Evolutionary conservation across 37 sponge, comb jelly and placozoan genomes (phyloP).

Genomic region (Chondrilla cf. caribensis): DNA sequence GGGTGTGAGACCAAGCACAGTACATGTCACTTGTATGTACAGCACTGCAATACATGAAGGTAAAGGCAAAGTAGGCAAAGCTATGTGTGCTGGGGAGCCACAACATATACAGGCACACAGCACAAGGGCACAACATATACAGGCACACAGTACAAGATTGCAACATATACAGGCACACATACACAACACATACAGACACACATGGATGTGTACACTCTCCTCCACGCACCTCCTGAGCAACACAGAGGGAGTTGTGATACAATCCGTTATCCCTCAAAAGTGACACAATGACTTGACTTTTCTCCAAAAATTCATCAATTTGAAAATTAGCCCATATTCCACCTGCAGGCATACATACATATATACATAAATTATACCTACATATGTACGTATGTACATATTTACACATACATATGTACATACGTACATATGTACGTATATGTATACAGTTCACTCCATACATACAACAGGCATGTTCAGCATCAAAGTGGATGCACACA

Average conservation of each 20-base stretch:
- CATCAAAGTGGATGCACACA: too few relatives aligned
- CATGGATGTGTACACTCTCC: not conserved
- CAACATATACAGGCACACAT: not conserved
- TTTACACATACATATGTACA: too few relatives aligned
- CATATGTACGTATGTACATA: too few relatives aligned
- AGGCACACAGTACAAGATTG: not conserved
- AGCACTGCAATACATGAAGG: too few relatives aligned
- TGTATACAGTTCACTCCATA: too few relatives aligned
- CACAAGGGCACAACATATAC: not conserved
- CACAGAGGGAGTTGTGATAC: constrained; percentile 31
- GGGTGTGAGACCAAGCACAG: too few relatives aligned
- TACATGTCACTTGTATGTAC: too few relatives aligned
- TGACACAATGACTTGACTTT: not conserved
- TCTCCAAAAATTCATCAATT: not conserved
- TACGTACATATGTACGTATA: too few relatives aligned
- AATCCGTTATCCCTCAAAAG: constrained; percentile 35
- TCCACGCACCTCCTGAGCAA: constrained; percentile 20
- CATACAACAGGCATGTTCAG: too few relatives aligned
- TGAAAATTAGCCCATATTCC: not conserved
- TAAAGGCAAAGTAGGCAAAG: too few relatives aligned
- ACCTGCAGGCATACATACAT: not conserved
- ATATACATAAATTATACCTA: too few relatives aligned
- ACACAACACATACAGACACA: not conserved
- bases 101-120: not conserved
- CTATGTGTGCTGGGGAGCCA: too few relatives aligned